phyloP scores from a whole-genome alignment of 1,140 invertebrate genomes.

The Stegodyphus mimosarum region DNA sequence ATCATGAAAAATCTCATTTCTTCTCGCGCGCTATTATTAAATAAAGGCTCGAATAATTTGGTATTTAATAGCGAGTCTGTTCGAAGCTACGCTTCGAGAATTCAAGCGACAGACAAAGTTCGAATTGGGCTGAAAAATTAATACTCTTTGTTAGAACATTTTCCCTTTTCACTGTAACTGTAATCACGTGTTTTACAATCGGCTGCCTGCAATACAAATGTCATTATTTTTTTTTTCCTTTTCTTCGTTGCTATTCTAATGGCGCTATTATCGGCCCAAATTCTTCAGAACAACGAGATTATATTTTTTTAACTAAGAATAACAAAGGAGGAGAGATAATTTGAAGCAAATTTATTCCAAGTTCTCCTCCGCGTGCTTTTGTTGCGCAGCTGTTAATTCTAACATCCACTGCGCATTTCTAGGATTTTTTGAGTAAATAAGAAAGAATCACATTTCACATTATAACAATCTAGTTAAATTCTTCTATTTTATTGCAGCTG shows the following conservation, averaged over 20 bases:
- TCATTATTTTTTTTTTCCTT: constrained; percentile 18
- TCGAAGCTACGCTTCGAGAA: background rate
- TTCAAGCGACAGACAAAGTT: background rate
- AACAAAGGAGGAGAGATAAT: constrained; percentile 18
- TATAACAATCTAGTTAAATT: no score
- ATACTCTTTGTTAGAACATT: constrained; percentile 15
- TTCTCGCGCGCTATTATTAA: constrained; percentile 24
- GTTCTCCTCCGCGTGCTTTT: background rate
- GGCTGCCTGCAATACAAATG: constrained; percentile 22
- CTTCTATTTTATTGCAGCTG: no score
- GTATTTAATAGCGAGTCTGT: constrained; percentile 12
- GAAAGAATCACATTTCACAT: no score
- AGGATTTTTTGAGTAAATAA: no score
- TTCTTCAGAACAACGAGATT: constrained; percentile 12
- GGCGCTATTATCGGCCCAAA: constrained; percentile 26
- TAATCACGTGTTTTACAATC: constrained; percentile 14
- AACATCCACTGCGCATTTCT: no score
- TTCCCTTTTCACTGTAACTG: constrained; percentile 16
- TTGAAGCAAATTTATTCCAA: constrained; percentile 16
- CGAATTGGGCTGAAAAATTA: constrained; percentile 19
- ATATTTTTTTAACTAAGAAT: constrained; percentile 5
- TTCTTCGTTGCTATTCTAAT: background rate
- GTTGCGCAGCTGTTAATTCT: no score
- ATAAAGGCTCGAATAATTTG: constrained; percentile 15
- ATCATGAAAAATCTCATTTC: constrained; percentile 22